phyloP scores from a whole-genome alignment of 2,797 vertebrate species.

The Diplodus puntazzo region DNA sequence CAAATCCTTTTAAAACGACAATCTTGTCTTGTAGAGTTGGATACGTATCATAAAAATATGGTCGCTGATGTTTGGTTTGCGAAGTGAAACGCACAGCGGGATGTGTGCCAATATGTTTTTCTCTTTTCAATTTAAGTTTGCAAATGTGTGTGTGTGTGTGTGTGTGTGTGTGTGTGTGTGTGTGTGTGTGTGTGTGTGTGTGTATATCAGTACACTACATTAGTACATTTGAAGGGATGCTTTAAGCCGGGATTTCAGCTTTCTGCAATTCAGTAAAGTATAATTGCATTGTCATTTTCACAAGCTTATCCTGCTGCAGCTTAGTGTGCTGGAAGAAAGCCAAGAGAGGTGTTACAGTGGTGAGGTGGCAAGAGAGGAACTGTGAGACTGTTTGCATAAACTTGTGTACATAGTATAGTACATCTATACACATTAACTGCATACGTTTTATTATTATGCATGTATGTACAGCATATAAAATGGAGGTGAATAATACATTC shows the following conservation, averaged over 20 bases:
- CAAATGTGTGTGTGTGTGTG: constrained; percentile 6
- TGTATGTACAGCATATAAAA: background rate
- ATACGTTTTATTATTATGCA: background rate
- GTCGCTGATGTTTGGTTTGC: constrained; percentile 49
- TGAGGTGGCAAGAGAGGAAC: constrained; percentile 11
- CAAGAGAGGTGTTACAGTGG: constrained; percentile 51
- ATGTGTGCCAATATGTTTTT: background rate
- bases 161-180: background rate
- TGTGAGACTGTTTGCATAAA: background rate
- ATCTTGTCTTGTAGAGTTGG: constrained; percentile 43
- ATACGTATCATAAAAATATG: constrained; percentile 59
- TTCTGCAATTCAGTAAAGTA: constrained; percentile 52
- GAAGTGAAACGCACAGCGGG: constrained; percentile 37
- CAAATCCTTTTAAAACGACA: constrained; percentile 65
- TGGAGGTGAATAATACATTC: background rate
- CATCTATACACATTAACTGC: background rate
- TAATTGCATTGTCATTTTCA: constrained; percentile 68
- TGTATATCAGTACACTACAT: constrained; percentile 20
- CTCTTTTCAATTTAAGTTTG: constrained; percentile 32
- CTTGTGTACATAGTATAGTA: background rate
- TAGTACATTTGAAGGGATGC: constrained; percentile 45
- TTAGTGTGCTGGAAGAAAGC: constrained; percentile 53
- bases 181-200: background rate
- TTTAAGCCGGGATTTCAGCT: constrained; percentile 43
- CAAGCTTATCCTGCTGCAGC: constrained; percentile 54